Evolutionary conservation across 2,797 vertebrate species (phyloP), one percentile per base, ranked within the genome.

Genomic region (Mus caroli): DNA sequence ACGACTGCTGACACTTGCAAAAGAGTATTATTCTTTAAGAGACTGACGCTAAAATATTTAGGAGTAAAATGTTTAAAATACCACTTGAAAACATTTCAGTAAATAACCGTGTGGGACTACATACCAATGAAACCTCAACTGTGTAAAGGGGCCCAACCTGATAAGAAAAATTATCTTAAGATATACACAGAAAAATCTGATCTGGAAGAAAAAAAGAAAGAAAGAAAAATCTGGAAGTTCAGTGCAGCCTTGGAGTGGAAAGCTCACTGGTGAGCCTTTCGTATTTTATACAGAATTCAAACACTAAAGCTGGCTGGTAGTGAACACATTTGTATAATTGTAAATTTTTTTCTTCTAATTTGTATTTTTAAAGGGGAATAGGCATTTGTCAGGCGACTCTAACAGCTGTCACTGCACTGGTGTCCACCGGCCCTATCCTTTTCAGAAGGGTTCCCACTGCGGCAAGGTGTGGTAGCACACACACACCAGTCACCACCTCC

Each of bases 281-380:
- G n/a, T 71, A 64, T 62, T 92, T 86, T 82, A 54, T 52, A 58
- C 50, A 82, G 91, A 90, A 88, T 84, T 58, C 84, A 88, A 87
- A 82, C 50, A 62, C 75, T 75, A 83, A 0, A 79, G 6, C 64
- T 84, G 26, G 67, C 77, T 43, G 56, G 71, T 4, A 22, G 7
- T 79, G 40, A 84, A 60, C 43, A 12, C 67, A 37, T 88, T 54
- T 91, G 34, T 24, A 75, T 60, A 90, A 56, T 2, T 46, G 20
- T 50, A 82, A 82, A 94, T 56, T 56, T 83, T 4, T 54, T n/a
- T 85, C 8, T 79, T 34, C 8, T 87, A 79, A 60, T 22, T 19
- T 73, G 50, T 71, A 34, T 22, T 60, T 58, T 46, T n/a, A 71
- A 52, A 50, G 31, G 37, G n/a, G 79, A 64, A 56, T 3, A 37